Evolutionary conservation across 2,113 vertebrate species (phyloP), one percentile per base, ranked within the genome.

Genomic region (Podiceps cristatus): DNA sequence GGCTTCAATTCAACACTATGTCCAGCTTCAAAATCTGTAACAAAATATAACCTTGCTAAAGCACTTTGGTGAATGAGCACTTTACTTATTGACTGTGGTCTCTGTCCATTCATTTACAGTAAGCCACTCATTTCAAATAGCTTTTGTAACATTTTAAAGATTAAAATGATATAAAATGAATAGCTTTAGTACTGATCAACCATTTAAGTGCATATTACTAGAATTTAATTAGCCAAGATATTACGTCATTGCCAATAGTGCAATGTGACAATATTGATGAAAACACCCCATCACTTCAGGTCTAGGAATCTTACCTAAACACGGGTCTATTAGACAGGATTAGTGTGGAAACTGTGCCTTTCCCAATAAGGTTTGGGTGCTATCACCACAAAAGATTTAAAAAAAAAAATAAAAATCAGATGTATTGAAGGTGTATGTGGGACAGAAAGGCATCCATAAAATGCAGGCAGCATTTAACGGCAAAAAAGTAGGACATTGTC

Each of bases 71-170:
- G 88, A 96, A 95, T 95, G 89, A 96, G 93, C 88, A 96, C 94
- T 97, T 96, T 78, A 92, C 87, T 96, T 97, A 93, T 97, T 96
- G 91, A 94, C 77, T 94, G 87, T 95, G 64, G 94, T 97, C 91
- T 94, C 72, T 84, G 58, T 90, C 88, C 64, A 72, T 97, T 96
- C 96, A 87, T 84, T 96, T 97, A 96, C 94, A 97, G 97, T 89
- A 97, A 97, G 71, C 67, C 67, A 86, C 90, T 97, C 93, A 93
- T 97, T 96, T 95, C 89, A 94, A 96, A 97, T 93, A 94, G 94
- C 86, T 94, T 97, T 94, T 85, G 74, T 93, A 96, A 85, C 93
- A 94, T 97, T 97, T 97, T 96, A 85, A 95, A 96, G 96, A 97
- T 97, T 97, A 97, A 88, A 96, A 96, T 85, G 19, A 94, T 95